A percentile compares a stretch with the other conserved stretches of the same genome.
These are phyloP conservation scores for Menura novaehollandiae DNA, from an alignment of 2,113 vertebrate genomes.

Conservation along the genomic window DNA sequence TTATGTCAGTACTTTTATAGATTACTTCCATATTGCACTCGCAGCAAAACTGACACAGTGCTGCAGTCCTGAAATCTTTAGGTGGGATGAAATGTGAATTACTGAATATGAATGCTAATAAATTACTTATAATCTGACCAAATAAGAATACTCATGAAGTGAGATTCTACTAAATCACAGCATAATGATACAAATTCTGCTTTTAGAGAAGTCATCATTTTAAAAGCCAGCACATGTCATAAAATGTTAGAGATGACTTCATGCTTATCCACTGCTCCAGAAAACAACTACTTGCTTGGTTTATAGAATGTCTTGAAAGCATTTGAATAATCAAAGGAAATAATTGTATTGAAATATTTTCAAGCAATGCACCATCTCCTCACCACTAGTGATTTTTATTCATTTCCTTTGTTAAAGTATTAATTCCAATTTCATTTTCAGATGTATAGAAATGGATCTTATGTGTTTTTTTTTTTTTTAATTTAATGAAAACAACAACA, in stretches of 20 bases:
- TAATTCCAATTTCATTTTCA: neutral
- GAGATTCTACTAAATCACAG: neutral
- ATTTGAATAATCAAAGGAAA: neutral
- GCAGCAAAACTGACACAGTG: neutral
- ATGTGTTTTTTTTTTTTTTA: neutral
- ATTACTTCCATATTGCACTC: neutral
- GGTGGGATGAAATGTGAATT: neutral
- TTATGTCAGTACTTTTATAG: neutral
- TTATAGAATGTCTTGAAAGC: neutral
- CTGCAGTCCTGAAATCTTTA: neutral
- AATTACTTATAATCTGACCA: neutral
- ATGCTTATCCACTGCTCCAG: neutral
- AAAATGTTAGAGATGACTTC: neutral
- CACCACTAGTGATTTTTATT: neutral
- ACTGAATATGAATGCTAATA: neutral
- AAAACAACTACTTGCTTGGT: neutral
- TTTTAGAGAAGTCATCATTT: neutral
- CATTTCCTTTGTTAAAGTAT: neutral
- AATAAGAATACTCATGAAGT: neutral
- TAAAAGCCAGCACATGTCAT: neutral
- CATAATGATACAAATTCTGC: neutral
- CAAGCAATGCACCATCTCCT: neutral
- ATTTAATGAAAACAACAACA: neutral
- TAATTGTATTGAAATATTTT: neutral
- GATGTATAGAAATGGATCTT: neutral